Evolutionary conservation across 2,797 vertebrate species (phyloP).

Genomic region (Cryptoprocta ferox): DNA sequence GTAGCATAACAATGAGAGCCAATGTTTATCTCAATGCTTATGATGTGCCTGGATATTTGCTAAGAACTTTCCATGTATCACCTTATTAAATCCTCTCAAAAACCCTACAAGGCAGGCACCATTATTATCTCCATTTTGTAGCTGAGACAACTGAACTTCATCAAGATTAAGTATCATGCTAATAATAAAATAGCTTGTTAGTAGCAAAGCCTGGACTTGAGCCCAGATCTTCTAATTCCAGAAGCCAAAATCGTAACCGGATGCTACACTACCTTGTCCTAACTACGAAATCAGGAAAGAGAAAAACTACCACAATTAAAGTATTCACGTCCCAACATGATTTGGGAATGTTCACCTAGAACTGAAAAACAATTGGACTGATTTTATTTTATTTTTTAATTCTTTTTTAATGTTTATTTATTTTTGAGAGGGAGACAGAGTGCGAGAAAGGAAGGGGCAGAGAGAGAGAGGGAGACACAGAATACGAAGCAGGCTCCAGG

Average conservation of each 20-base stretch:
- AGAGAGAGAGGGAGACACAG: no score
- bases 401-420: no score
- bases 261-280: not conserved
- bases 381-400: not conserved
- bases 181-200: not conserved
- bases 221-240: not conserved
- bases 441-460: no score
- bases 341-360: not conserved
- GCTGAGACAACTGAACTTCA: not conserved
- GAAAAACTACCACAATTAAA: not conserved
- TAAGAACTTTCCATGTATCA: not conserved
- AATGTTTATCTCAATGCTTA: not conserved
- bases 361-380: not conserved
- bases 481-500: no score
- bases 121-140: slow-evolving; percentile 7
- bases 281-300: not conserved
- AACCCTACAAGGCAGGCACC: not conserved
- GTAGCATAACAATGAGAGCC: not conserved
- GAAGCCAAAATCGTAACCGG: not conserved
- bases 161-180: slow-evolving; percentile 6
- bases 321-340: not conserved
- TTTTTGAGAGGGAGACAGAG: no score
- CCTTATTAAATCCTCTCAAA: not conserved
- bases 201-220: not conserved
- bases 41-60: slow-evolving; percentile 1